Conservation (phyloP, 2,797 vertebrate species). For the Eulemur rubriventer region DNA sequence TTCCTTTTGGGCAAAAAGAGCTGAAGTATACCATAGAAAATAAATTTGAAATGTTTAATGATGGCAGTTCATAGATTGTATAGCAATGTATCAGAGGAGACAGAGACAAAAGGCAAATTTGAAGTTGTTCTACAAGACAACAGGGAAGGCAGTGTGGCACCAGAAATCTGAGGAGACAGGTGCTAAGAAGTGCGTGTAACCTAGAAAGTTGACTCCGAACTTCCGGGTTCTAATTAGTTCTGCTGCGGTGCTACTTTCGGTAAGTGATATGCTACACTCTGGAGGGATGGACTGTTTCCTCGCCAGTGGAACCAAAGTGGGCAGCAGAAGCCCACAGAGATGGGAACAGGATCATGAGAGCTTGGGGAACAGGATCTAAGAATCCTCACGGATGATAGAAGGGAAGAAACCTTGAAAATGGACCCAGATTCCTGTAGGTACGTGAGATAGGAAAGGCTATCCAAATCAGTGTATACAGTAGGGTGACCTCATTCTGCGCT, state of each 20-base stretch:
- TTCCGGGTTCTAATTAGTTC: neutral
- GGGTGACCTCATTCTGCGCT: neutral
- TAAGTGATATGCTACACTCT: neutral
- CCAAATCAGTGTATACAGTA: neutral
- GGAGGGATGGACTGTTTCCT: neutral
- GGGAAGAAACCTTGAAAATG: neutral
- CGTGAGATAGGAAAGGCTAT: neutral
- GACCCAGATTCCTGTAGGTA: neutral
- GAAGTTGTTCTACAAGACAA: neutral
- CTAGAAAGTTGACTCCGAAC: neutral
- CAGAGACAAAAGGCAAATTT: neutral
- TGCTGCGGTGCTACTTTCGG: neutral
- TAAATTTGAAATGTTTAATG: neutral
- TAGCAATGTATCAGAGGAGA: neutral
- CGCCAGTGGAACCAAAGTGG: neutral
- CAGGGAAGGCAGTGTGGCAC: neutral
- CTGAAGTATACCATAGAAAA: neutral
- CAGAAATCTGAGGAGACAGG: neutral
- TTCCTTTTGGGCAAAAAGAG: neutral
- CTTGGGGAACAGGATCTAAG: neutral
- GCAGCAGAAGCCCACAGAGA: neutral
- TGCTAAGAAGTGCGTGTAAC: neutral
- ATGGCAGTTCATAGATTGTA: neutral
- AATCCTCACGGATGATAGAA: neutral
- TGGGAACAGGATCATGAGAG: neutral